Evolutionary conservation across 2,888 invertebrate genomes (phyloP).

Genomic region (Coelopa pilipes): DNA sequence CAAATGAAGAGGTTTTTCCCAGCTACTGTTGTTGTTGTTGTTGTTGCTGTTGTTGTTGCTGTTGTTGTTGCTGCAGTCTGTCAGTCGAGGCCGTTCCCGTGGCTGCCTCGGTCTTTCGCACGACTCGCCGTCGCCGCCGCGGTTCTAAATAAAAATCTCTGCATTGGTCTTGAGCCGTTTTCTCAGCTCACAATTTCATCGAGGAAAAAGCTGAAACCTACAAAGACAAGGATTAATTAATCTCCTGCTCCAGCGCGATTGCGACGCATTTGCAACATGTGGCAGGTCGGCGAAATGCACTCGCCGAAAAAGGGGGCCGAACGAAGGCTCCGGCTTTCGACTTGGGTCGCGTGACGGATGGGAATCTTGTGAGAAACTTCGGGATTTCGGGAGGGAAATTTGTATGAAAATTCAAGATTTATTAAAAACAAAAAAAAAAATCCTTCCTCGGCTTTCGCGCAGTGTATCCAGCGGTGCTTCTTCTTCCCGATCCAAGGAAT

Average conservation of each 20-base stretch:
- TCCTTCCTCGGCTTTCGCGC: background rate
- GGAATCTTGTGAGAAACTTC: background rate
- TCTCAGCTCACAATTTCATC: slow-evolving; percentile 26
- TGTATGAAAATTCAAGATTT: background rate
- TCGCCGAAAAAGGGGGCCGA: background rate
- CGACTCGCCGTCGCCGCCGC: no score
- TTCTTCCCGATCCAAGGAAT: slow-evolving; percentile 16
- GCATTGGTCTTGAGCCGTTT: slow-evolving; percentile 51
- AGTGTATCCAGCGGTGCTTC: background rate
- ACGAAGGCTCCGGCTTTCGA: background rate
- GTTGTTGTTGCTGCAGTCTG: no score
- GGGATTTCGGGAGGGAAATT: background rate
- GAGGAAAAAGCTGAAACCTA: background rate
- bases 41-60: no score
- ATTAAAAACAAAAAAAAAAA: background rate
- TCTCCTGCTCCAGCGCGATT: slow-evolving; percentile 53
- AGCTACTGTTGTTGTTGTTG: no score
- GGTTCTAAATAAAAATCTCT: slow-evolving; percentile 42
- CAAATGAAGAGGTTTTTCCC: no score
- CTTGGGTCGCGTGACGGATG: background rate
- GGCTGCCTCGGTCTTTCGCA: no score
- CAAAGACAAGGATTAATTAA: slow-evolving; percentile 50
- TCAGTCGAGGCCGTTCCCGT: no score
- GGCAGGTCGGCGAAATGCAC: slow-evolving; percentile 41
- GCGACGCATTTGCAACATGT: slow-evolving; percentile 57